Percentiles rank a stretch among this genome's conserved stretches.
These are phyloP conservation scores for Rambutsinella grinnellia DNA, from an alignment of 2,888 invertebrate genomes.

Conservation along the genomic window DNA sequence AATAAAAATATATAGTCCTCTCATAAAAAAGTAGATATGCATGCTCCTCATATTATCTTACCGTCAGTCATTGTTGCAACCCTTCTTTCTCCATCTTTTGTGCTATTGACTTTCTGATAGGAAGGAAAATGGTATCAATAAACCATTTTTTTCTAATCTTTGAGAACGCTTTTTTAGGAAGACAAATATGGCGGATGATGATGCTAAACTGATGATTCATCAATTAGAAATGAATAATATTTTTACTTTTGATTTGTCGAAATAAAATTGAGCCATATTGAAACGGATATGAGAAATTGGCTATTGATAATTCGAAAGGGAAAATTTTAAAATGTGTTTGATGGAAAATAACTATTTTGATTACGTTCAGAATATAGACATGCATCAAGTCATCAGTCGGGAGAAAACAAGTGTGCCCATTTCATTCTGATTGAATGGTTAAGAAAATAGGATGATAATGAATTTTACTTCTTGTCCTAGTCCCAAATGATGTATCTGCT, in stretches of 20 bases:
- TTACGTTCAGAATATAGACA: too few species aligned
- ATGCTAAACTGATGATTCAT: neutral
- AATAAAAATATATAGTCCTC: neutral
- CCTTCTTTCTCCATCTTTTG: slow-evolving; percentile 4
- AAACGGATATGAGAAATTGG: neutral
- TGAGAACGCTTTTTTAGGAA: neutral
- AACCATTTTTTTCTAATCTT: neutral
- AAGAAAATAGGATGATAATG: too few species aligned
- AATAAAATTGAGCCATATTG: too few species aligned
- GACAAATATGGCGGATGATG: neutral
- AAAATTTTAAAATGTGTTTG: neutral
- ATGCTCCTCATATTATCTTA: slow-evolving; percentile 27
- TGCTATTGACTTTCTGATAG: neutral
- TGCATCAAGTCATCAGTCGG: too few species aligned
- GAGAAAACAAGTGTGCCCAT: too few species aligned
- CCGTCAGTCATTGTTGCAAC: slow-evolving; percentile 15
- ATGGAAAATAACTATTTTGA: too few species aligned
- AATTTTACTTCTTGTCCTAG: too few species aligned
- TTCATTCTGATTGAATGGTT: too few species aligned
- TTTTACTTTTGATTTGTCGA: neutral
- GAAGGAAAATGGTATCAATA: neutral
- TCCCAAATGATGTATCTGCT: too few species aligned
- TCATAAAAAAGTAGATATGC: slow-evolving; percentile 13
- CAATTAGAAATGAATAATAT: neutral
- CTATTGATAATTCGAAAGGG: neutral